These are phyloP conservation scores for Alligator mississippiensis DNA, from an alignment of 2,113 vertebrate genomes.

Conservation along the genomic window DNA sequence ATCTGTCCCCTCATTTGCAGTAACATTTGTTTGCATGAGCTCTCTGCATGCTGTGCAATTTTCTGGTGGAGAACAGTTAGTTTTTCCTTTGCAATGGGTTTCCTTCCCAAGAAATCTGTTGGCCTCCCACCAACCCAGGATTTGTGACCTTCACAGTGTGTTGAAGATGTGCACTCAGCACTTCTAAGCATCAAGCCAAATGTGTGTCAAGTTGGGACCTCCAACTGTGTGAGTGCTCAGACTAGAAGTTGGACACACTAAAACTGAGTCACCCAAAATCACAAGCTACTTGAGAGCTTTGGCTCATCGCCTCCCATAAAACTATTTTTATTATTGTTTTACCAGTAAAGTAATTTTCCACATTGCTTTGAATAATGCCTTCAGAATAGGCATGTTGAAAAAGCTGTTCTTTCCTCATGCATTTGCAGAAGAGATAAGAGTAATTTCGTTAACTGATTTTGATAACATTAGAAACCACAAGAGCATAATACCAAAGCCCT, in stretches of 20 bases:
- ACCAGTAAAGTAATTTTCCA: not conserved
- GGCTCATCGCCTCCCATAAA: not conserved
- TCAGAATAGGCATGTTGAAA: not conserved
- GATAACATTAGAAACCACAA: not conserved
- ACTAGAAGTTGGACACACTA: not conserved
- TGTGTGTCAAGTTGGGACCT: not conserved
- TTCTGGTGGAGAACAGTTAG: conserved; percentile 53
- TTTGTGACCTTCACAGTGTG: not conserved
- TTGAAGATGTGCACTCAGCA: not conserved
- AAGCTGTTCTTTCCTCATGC: not conserved
- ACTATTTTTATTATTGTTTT: not conserved
- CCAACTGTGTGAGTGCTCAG: not conserved
- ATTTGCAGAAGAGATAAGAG: not conserved
- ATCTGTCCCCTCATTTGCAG: conserved; percentile 56
- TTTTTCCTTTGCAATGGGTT: conserved; percentile 31
- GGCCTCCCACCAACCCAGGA: conserved; percentile 6
- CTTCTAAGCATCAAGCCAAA: conserved; percentile 14
- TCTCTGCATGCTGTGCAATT: conserved; percentile 54
- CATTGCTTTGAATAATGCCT: not conserved
- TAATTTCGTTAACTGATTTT: not conserved
- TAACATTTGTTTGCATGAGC: conserved; percentile 51
- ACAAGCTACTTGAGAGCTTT: not conserved
- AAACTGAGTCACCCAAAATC: not conserved
- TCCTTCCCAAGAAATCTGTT: conserved; percentile 22
- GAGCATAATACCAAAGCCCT: not conserved